Evolutionary conservation across 2,888 invertebrate species (phyloP).

Genomic region (Dryococelus australis): DNA sequence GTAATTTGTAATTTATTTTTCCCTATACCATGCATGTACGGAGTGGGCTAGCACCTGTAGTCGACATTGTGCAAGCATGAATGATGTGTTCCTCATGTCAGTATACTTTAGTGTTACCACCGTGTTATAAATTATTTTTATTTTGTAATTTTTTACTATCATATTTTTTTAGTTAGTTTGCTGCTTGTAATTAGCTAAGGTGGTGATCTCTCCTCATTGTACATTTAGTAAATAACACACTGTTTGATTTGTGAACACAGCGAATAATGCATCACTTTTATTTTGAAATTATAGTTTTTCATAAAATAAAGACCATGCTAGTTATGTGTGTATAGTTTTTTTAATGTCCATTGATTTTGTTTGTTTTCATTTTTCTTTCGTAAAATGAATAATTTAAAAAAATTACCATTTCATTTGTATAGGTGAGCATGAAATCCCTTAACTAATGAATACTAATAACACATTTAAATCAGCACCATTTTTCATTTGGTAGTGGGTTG

Average conservation of each 20-base stretch:
- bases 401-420: too few species aligned
- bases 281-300: not conserved
- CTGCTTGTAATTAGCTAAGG: not conserved
- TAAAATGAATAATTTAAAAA: too few species aligned
- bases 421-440: too few species aligned
- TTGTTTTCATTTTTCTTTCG: too few species aligned
- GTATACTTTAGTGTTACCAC: too few species aligned
- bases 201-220: not conserved
- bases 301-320: not conserved
- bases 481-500: too few species aligned
- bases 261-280: not conserved
- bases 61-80: slow-evolving; percentile 39
- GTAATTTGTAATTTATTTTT: not conserved
- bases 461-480: too few species aligned
- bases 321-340: too few species aligned
- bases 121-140: not conserved
- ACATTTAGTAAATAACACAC: not conserved
- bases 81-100: not conserved
- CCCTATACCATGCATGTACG: not conserved
- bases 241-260: not conserved
- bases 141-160: not conserved
- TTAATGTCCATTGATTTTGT: too few species aligned
- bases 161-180: not conserved
- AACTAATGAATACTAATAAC: too few species aligned
- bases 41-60: slow-evolving; percentile 35